Base-by-base conservation (phyloP, 2,797 vertebrate genomes). In the Thaleichthys pacificus region DNA sequence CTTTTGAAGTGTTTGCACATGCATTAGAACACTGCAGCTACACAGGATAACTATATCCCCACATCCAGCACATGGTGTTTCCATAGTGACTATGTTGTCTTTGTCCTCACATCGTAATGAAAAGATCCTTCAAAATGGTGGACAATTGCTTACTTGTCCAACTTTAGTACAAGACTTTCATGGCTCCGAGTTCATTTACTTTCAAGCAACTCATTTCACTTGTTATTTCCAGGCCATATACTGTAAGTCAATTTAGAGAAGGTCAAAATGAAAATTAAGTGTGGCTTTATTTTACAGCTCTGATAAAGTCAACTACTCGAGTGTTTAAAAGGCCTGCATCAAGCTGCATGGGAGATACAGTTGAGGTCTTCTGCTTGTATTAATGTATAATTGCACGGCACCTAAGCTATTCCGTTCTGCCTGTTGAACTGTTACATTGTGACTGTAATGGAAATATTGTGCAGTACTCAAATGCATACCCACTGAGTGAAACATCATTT, bases 181-280 rank as follows among this genome's bases (percentile, higher is more conserved):
- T 47, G 42, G 12, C 42, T 47, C 1, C 42, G 3, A 8, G 42
- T 4, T 3, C 5, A 54, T 54, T 54, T 17, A 7, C 14, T 54
- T 54, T 54, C 15, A 17, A 57, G 19, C 5, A 24, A 26, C 56
- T 69, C 66, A 26, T 70, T 54, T 62, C 47, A 66, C 14, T 70
- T 62, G 38, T 4, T 54, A 75, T 60, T 75, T 60, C 22, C 3
- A 11, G 68, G 70, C 60, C 12, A 38, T 21, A 49, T 0, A 58
- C 66, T 42, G 38, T 42, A 42, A 42, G n/a, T 66, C 35, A 15
- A 3, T 3, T 71, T 57, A 17, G 58, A 73, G 28, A 80, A 77
- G 72, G 70, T 80, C 62, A 70, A n/a, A 42, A 75, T 51, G 22
- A 62, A 61, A 74, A 76, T 61, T 5, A 28, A 42, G 21, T 14